Conservation (phyloP, 2,797 vertebrate species). For the Gephyroberyx darwinii region DNA sequence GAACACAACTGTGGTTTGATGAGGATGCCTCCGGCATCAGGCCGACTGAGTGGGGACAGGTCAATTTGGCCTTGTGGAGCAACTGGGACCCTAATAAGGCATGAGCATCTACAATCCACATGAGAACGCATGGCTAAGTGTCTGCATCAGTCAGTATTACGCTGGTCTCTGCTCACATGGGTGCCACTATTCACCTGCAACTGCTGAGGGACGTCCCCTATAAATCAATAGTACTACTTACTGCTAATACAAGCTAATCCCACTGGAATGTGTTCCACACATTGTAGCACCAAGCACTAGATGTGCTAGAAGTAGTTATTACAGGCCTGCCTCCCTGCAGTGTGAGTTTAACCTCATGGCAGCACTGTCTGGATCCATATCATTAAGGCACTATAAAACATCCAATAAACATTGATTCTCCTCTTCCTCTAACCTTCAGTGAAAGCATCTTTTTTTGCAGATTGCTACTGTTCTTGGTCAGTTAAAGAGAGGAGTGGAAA, state of each 20-base stretch:
- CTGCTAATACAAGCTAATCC: background rate
- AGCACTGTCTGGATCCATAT: background rate
- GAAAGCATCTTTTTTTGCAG: background rate
- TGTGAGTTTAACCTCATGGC: conserved; percentile 11
- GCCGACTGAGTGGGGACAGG: background rate
- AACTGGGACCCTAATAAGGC: background rate
- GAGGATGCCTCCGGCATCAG: background rate
- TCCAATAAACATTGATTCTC: background rate
- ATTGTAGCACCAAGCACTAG: conserved; percentile 1
- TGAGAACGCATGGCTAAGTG: background rate
- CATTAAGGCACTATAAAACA: background rate
- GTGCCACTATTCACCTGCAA: background rate
- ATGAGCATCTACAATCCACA: background rate
- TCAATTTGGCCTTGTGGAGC: conserved; percentile 1
- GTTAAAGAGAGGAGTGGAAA: background rate
- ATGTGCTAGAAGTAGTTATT: background rate
- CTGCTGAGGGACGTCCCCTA: background rate
- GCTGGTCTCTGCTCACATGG: background rate
- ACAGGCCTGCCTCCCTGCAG: background rate
- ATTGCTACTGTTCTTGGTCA: background rate
- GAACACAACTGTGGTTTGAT: conserved; percentile 2
- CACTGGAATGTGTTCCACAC: background rate
- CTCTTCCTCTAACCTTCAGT: background rate
- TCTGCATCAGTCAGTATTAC: background rate
- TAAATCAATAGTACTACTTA: background rate